These are phyloP conservation scores for Bursaphelenchus okinawaensis DNA, from an alignment of 2,888 invertebrate species.

Conservation along the genomic window DNA sequence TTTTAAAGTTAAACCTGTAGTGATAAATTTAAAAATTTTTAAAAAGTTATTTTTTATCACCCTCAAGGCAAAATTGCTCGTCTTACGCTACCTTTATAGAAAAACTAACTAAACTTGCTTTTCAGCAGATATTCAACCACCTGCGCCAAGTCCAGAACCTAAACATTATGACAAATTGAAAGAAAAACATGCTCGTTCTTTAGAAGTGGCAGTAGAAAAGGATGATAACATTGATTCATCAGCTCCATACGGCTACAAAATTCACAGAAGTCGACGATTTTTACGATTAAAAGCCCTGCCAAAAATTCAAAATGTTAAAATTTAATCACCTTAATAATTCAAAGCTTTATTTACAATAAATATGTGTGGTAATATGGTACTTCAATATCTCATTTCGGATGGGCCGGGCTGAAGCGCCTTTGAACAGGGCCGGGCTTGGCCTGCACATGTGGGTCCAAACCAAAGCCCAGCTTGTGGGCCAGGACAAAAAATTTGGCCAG, in stretches of 20 bases:
- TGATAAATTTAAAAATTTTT: background rate
- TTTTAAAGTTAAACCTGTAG: no score
- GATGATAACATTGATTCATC: no score
- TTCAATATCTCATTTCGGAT: conserved; percentile 96
- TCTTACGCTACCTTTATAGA: background rate
- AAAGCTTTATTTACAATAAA: conserved; percentile 63
- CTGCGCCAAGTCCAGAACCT: no score
- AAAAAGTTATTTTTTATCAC: background rate
- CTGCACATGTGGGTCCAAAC: no score
- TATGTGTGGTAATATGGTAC: conserved; percentile 97
- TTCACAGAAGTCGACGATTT: conserved; percentile 4
- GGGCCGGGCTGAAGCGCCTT: no score
- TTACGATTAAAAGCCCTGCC: background rate
- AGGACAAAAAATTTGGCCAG: no score
- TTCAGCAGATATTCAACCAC: background rate
- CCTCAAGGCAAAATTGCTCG: no score
- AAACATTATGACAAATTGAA: background rate
- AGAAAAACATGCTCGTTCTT: background rate
- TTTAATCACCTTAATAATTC: background rate
- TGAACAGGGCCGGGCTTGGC: no score
- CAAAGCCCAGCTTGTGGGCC: no score
- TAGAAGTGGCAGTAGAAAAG: no score
- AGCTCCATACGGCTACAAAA: conserved; percentile 2
- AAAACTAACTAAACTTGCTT: no score
- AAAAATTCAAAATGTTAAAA: background rate